Evolutionary conservation across 2,888 invertebrate genomes (phyloP), one percentile per base, ranked within the genome.

Genomic region (Eupithecia dodoneata): DNA sequence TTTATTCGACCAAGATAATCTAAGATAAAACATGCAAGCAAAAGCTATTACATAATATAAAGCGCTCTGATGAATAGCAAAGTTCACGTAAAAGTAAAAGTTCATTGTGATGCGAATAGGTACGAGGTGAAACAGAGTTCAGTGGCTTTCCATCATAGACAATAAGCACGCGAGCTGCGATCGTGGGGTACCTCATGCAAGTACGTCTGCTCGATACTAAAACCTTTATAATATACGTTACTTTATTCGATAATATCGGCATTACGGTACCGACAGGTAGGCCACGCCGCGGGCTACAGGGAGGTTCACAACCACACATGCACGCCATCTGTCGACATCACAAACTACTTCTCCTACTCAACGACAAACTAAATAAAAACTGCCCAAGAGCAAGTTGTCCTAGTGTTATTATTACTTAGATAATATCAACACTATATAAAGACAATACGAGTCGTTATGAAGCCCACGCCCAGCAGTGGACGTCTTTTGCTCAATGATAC

Each of bases 121-220:
- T 63, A 30, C 63, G 30, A 63, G 63, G 55, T 73, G 71, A 70
- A 77, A 45, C 63, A 49, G 5, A 4, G 59, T 59, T 42, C 49
- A 41, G 63, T 63, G 63, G 63, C 63, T 18, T 18, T 63, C 63
- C 4, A 30, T 63, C 67, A 30, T 30, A 63, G 63, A 63, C 63
- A 30, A 63, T 30, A 10, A 63, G 63, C 63, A 63, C 63, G 63
- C 63, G 30, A 63, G 63, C 63, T 63, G 18, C 30, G 18, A 59
- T 18, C 55, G 55, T 9, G 30, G 12, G 18, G 63, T 12, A 4
- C 63, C 63, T 30, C 63, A 30, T 59, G 18, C 59, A 18, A 18
- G 59, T 18, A 18, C 18, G 7, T 2, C 59, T 59, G 59, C 59
- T 59, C 4, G 18, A 10, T 30, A 30, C 30, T 30, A 30, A 30